A percentile compares a stretch with the other conserved stretches of the same genome.
Evolutionary conservation across 2,797 vertebrate species (phyloP).

Genomic region (Echiichthys vipera): DNA sequence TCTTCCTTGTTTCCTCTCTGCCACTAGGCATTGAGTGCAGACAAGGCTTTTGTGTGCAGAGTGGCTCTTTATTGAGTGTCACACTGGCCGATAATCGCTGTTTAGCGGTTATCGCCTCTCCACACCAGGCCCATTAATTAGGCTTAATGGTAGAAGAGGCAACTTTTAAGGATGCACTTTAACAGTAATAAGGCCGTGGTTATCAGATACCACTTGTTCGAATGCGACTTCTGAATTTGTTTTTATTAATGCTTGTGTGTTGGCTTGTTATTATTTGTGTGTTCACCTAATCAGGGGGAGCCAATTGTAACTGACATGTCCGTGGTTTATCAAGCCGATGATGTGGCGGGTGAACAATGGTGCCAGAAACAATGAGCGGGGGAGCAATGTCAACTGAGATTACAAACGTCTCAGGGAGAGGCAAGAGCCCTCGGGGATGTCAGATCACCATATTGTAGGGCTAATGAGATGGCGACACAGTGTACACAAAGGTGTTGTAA

Average conservation of each 20-base stretch:
- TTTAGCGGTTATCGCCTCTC: conserved; percentile 77
- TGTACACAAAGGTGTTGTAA: conserved; percentile 76
- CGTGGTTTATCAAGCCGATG: conserved; percentile 78
- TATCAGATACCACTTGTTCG: conserved; percentile 75
- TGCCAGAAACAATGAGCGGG: conserved; percentile 68
- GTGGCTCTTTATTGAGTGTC: conserved; percentile 78
- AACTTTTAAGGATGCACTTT: conserved; percentile 78
- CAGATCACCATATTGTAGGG: conserved; percentile 75
- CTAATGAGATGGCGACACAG: conserved; percentile 75
- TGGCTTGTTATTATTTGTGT: conserved; percentile 32
- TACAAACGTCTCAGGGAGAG: conserved; percentile 71
- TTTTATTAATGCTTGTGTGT: conserved; percentile 43
- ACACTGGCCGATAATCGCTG: conserved; percentile 75
- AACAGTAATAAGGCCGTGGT: conserved; percentile 51
- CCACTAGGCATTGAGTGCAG: conserved; percentile 37
- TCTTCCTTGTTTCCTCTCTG: conserved; percentile 21
- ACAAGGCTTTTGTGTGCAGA: conserved; percentile 69
- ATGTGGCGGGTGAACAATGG: conserved; percentile 80
- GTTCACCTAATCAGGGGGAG: conserved; percentile 70
- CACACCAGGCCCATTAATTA: conserved; percentile 85
- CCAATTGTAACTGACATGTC: conserved; percentile 79
- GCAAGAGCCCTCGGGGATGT: conserved; percentile 61
- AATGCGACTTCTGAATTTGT: conserved; percentile 30
- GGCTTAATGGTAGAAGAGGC: conserved; percentile 80
- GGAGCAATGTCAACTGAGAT: conserved; percentile 72